phyloP scores from a whole-genome alignment of 2,797 vertebrate species.

The Lepus oiostolus region DNA sequence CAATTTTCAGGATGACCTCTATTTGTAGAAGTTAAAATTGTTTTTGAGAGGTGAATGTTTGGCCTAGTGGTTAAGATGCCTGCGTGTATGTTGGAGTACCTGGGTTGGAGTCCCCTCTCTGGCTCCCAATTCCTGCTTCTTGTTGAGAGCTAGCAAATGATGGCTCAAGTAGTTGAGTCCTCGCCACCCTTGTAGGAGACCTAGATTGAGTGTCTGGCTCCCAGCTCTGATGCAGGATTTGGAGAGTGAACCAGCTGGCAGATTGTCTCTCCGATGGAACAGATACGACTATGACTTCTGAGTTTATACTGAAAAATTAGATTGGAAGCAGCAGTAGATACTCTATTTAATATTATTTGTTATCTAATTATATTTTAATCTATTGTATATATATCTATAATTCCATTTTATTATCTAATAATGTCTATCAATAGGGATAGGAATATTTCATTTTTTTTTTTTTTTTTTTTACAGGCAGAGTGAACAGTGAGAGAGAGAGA shows the following conservation, averaged over 20 bases:
- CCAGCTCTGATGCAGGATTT: too few relatives aligned
- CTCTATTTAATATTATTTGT: not conserved
- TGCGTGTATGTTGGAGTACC: too few relatives aligned
- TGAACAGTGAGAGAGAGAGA: too few relatives aligned
- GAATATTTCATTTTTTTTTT: not conserved
- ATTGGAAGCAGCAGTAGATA: slow-evolving; percentile 40
- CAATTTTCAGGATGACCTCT: slow-evolving; percentile 12
- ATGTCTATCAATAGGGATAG: slow-evolving; percentile 21
- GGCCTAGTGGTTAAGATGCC: too few relatives aligned
- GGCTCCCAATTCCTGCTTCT: too few relatives aligned
- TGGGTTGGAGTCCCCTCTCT: too few relatives aligned
- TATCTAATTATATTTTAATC: slow-evolving; percentile 16
- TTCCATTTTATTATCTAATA: slow-evolving; percentile 9
- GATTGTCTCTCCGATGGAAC: slow-evolving; percentile 10
- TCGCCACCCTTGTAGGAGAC: too few relatives aligned
- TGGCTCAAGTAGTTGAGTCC: too few relatives aligned
- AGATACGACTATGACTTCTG: not conserved
- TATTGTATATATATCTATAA: not conserved
- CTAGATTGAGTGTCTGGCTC: too few relatives aligned
- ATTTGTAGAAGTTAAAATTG: slow-evolving; percentile 26
- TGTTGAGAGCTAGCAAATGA: too few relatives aligned
- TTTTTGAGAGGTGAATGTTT: slow-evolving; percentile 30
- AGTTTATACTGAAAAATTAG: slow-evolving; percentile 58
- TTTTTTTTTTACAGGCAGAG: too few relatives aligned
- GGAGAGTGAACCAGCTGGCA: not conserved